phyloP scores from a whole-genome alignment of 2,113 vertebrate genomes.

The Peromyscus maniculatus region DNA sequence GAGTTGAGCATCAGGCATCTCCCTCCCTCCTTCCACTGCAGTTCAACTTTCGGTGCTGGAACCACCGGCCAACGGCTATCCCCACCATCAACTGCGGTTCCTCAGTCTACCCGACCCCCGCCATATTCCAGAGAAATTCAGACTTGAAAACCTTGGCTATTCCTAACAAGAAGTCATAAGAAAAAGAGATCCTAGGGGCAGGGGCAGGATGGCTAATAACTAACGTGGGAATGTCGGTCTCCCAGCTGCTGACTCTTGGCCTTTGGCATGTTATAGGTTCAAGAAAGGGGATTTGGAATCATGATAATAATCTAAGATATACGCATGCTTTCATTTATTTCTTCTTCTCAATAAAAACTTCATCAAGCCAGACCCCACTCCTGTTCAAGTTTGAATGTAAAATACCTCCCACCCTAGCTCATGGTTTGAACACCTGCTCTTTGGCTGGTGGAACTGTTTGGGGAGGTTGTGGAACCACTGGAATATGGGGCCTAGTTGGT shows the following conservation, averaged over 20 bases:
- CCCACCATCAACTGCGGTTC: not conserved
- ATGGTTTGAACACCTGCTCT: not conserved
- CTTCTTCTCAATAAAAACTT: constrained; percentile 36
- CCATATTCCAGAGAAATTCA: not conserved
- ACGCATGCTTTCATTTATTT: not conserved
- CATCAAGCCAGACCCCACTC: not conserved
- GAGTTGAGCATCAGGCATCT: constrained; percentile 36
- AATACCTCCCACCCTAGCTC: not conserved
- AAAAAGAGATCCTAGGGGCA: not conserved
- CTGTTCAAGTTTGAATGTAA: not conserved
- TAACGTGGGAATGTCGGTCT: constrained; percentile 12
- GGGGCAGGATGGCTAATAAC: not conserved
- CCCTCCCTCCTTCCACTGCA: constrained; percentile 14
- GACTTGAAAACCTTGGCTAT: not conserved
- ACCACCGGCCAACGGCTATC: not conserved
- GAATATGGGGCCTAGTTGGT: not conserved
- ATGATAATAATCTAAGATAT: not conserved
- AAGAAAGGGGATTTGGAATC: constrained; percentile 31
- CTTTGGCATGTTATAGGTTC: not conserved
- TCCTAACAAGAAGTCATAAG: not conserved
- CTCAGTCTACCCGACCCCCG: too few relatives aligned
- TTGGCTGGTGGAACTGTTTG: not conserved
- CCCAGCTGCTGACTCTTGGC: not conserved
- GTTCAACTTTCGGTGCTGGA: not conserved
- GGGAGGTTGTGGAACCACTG: not conserved